These are phyloP conservation scores for Agrotis ipsilon DNA, from an alignment of 2,888 invertebrate genomes.

Conservation along the genomic window DNA sequence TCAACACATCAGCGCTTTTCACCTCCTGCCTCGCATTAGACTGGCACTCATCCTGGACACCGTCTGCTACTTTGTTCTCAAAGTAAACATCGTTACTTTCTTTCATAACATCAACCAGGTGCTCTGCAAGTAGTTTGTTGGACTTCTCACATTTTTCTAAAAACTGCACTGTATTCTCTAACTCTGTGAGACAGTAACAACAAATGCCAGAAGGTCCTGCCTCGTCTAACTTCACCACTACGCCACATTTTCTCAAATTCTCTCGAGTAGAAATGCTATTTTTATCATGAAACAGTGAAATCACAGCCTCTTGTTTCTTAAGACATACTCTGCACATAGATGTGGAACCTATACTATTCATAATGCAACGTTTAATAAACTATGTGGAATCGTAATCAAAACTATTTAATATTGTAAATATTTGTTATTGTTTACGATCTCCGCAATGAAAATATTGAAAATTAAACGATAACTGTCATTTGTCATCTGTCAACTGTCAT, in stretches of 20 bases:
- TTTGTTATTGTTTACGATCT: background rate
- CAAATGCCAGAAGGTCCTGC: slow-evolving; percentile 76
- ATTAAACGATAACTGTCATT: background rate
- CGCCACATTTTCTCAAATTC: slow-evolving; percentile 71
- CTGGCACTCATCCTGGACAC: slow-evolving; percentile 34
- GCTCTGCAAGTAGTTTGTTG: slow-evolving; percentile 65
- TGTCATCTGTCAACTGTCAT: slow-evolving; percentile 28
- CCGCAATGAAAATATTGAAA: too few relatives aligned
- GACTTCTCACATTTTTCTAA: slow-evolving; percentile 76
- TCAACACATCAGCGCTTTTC: slow-evolving; percentile 24
- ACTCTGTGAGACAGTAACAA: slow-evolving; percentile 74
- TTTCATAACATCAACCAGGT: slow-evolving; percentile 20
- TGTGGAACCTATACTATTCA: slow-evolving; percentile 65
- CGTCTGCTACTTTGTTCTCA: slow-evolving; percentile 27
- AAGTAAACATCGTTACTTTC: slow-evolving; percentile 10
- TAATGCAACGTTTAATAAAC: slow-evolving; percentile 20
- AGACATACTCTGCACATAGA: slow-evolving; percentile 78
- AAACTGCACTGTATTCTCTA: slow-evolving; percentile 76
- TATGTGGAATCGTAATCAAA: too few relatives aligned
- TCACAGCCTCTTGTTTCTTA: slow-evolving; percentile 69
- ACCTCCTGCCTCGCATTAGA: slow-evolving; percentile 16
- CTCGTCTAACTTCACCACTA: slow-evolving; percentile 72
- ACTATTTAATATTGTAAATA: too few relatives aligned
- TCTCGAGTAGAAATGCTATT: slow-evolving; percentile 72
- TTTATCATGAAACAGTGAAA: slow-evolving; percentile 71